Percentiles rank a stretch among this genome's conserved stretches.
These are phyloP conservation scores for Antitype chi DNA, from an alignment of 2,888 invertebrate species.

Conservation along the genomic window DNA sequence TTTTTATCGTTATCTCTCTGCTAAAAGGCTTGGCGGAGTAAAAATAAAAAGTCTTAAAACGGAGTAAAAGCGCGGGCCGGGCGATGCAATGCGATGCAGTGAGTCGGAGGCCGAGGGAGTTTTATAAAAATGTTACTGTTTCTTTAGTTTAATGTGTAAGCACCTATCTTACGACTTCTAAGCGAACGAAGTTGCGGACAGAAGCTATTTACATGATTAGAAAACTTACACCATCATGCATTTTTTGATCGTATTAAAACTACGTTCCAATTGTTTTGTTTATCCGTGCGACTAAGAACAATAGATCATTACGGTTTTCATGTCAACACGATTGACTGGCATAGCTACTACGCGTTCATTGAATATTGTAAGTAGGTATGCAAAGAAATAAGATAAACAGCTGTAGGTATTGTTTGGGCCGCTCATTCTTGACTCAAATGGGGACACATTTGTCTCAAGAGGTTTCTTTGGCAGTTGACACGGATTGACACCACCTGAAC, in stretches of 20 bases:
- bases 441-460: not conserved
- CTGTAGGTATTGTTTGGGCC: not conserved
- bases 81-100: not conserved
- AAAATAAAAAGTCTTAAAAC: not conserved
- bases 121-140: not conserved
- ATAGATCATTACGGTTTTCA: not conserved
- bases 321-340: not conserved
- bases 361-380: not conserved
- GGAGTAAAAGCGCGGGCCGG: not conserved
- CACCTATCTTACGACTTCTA: not conserved
- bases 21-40: not conserved
- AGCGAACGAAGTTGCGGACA: not conserved
- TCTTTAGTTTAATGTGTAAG: not conserved
- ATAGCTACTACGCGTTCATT: not conserved
- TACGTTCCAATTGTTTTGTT: not conserved
- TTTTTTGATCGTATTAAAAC: not conserved
- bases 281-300: conserved; percentile 1
- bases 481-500: not conserved
- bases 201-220: conserved; percentile 53
- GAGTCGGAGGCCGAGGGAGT: not conserved
- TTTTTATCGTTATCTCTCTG: too few species aligned
- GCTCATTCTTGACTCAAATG: not conserved
- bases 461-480: not conserved
- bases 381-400: not conserved
- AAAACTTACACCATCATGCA: not conserved